A percentile compares a stretch with the other conserved stretches of the same genome.
phyloP scores from a whole-genome alignment of 2,797 vertebrate species.

The Pampus argenteus region DNA sequence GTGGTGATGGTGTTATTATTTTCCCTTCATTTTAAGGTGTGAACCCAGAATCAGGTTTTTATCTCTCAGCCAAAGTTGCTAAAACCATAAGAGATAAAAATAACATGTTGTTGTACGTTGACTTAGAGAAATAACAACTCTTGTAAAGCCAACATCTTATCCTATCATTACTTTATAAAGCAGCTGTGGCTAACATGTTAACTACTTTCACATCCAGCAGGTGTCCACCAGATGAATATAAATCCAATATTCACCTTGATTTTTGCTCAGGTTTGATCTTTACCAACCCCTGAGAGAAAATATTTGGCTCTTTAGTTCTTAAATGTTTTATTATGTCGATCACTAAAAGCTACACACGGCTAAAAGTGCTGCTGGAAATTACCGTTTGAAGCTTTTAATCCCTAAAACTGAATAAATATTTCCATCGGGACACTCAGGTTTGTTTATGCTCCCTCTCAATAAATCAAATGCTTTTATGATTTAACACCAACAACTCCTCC shows the following conservation, averaged over 20 bases:
- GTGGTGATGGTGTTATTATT: background rate
- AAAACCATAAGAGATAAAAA: too few species aligned
- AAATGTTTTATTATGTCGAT: background rate
- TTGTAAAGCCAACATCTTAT: background rate
- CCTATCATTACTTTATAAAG: background rate
- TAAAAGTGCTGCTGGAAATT: too few species aligned
- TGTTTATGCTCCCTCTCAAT: background rate
- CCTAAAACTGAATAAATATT: background rate
- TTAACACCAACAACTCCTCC: conserved; percentile 16
- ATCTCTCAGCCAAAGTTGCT: too few species aligned
- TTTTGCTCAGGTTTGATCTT: too few species aligned
- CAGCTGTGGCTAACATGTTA: too few species aligned
- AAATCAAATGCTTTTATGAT: conserved; percentile 1
- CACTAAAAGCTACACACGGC: background rate
- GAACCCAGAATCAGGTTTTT: background rate
- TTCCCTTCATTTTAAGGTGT: background rate
- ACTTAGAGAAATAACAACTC: too few species aligned
- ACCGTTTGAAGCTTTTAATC: background rate
- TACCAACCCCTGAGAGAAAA: background rate
- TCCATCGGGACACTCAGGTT: background rate
- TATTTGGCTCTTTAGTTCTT: background rate
- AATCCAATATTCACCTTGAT: too few species aligned
- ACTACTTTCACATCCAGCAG: too few species aligned
- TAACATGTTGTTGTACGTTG: too few species aligned
- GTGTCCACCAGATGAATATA: background rate